Evolutionary conservation across 2,888 invertebrate genomes (phyloP).

Genomic region (Eremobia ochroleuca): DNA sequence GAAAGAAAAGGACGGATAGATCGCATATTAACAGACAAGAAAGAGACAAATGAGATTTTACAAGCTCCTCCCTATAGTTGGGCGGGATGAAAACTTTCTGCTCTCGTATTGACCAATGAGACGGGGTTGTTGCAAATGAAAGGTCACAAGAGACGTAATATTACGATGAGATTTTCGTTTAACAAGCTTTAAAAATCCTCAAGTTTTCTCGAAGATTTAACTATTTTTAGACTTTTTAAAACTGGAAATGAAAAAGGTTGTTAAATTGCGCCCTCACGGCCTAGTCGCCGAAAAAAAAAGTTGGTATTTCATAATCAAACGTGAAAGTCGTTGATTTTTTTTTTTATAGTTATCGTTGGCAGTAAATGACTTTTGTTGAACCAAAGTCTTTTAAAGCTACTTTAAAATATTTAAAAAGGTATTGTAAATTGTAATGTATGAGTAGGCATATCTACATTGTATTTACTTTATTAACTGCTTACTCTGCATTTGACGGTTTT

Average conservation of each 20-base stretch:
- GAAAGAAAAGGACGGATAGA: slow-evolving; percentile 29
- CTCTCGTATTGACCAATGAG: slow-evolving; percentile 8
- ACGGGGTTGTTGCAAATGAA: slow-evolving; percentile 1
- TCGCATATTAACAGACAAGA: neutral
- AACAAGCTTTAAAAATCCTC: neutral
- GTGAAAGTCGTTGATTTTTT: no score
- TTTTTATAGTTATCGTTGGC: no score
- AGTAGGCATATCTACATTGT: no score
- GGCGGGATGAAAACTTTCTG: slow-evolving; percentile 35
- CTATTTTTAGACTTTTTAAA: no score
- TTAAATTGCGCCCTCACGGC: no score
- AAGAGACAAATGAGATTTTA: slow-evolving; percentile 36
- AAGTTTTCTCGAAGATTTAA: neutral
- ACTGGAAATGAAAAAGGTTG: neutral
- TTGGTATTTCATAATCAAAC: no score
- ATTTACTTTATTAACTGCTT: neutral
- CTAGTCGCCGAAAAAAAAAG: no score
- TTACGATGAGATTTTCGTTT: neutral
- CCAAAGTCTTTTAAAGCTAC: no score
- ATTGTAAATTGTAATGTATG: neutral
- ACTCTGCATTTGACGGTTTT: neutral
- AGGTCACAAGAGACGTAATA: slow-evolving; percentile 14
- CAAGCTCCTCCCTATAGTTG: slow-evolving; percentile 1
- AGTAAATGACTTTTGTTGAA: neutral
- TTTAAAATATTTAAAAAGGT: neutral